These are phyloP conservation scores for Corythaeola cristata DNA, from an alignment of 2,113 vertebrate genomes.

Conservation along the genomic window DNA sequence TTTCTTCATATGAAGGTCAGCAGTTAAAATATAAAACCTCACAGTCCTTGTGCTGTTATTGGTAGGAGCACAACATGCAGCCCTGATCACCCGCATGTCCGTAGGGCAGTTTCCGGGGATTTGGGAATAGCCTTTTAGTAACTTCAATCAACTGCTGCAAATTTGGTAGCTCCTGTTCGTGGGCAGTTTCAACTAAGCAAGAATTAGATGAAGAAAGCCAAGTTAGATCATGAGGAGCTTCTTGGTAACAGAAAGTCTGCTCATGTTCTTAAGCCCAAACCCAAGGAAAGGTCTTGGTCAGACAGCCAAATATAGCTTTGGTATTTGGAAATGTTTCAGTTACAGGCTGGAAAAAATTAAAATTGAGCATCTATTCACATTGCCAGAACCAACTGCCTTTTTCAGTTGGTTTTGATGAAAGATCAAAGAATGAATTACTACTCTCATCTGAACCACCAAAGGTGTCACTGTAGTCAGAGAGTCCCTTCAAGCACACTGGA, in stretches of 20 bases:
- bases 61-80: background rate
- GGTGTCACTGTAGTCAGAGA: background rate
- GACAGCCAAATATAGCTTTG: background rate
- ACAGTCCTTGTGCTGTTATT: background rate
- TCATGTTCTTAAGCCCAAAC: background rate
- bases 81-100: background rate
- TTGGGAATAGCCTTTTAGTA: background rate
- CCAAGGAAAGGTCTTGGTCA: background rate
- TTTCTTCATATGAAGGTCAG: background rate
- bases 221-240: background rate
- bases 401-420: background rate
- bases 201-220: background rate
- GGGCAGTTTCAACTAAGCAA: background rate
- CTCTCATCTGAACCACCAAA: background rate
- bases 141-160: background rate
- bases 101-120: background rate
- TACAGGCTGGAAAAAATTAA: background rate
- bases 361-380: background rate
- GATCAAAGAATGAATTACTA: background rate
- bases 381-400: background rate
- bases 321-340: background rate
- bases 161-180: background rate
- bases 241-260: background rate
- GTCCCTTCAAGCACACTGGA: background rate
- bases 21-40: background rate